phyloP scores from a whole-genome alignment of 2,113 vertebrate genomes.

The Larimichthys crocea region DNA sequence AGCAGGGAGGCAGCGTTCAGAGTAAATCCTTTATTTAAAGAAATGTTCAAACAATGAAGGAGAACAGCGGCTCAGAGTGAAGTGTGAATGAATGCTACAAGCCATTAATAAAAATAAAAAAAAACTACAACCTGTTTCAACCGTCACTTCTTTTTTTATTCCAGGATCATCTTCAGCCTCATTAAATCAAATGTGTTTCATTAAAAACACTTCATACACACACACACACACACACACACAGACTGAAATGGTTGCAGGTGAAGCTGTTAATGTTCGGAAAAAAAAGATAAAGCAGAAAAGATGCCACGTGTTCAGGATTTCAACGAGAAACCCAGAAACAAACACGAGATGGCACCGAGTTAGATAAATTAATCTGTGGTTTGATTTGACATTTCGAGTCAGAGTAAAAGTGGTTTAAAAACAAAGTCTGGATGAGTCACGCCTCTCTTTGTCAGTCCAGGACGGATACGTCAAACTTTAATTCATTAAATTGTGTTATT shows the following conservation, averaged over 20 bases:
- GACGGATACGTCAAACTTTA: neutral
- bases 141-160: slow-evolving; percentile 15
- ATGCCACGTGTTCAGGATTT: neutral
- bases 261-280: neutral
- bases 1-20: slow-evolving; percentile 5
- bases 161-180: slow-evolving; percentile 11
- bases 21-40: slow-evolving; percentile 70
- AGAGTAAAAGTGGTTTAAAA: neutral
- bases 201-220: slow-evolving; percentile 17
- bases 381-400: neutral
- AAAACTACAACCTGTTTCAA: slow-evolving; percentile 31
- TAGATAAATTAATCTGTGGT: slow-evolving; percentile 3
- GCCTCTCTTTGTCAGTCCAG: neutral
- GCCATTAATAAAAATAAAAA: slow-evolving; percentile 36
- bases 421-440: neutral
- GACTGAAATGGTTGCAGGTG: slow-evolving; percentile 14
- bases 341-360: neutral
- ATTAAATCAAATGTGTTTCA: no score
- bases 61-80: slow-evolving; percentile 38
- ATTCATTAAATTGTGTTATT: neutral
- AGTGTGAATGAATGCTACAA: slow-evolving; percentile 71
- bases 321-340: neutral
- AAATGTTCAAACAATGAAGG: slow-evolving; percentile 52
- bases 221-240: slow-evolving; percentile 3
- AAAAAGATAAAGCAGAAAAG: neutral